phyloP scores from a whole-genome alignment of 1,140 invertebrate genomes.

The Macrocentrus cingulum region DNA sequence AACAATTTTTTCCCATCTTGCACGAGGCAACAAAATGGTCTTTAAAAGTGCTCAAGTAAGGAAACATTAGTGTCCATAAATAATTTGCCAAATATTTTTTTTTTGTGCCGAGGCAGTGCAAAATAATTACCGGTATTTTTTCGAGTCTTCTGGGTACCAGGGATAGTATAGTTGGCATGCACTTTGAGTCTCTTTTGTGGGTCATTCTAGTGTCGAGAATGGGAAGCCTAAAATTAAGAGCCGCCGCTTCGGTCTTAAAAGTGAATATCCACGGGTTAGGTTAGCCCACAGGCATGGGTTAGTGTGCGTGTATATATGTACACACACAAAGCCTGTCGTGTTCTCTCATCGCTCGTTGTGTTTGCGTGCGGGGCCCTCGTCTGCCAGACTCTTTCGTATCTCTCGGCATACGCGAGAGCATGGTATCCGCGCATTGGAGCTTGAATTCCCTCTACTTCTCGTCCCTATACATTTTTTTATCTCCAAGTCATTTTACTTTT shows the following conservation, averaged over 20 bases:
- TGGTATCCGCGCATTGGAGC: too few relatives aligned
- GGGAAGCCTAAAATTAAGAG: slow-evolving; percentile 23
- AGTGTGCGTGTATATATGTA: not conserved
- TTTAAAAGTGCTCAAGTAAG: too few relatives aligned
- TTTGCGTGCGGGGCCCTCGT: slow-evolving; percentile 12
- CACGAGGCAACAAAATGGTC: too few relatives aligned
- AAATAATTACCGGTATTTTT: too few relatives aligned
- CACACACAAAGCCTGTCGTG: too few relatives aligned
- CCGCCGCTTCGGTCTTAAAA: slow-evolving; percentile 8
- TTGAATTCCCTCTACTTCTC: not conserved
- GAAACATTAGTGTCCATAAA: too few relatives aligned
- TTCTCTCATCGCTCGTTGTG: not conserved
- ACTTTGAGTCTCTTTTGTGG: slow-evolving; percentile 20
- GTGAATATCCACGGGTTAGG: slow-evolving; percentile 21
- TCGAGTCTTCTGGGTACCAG: not conserved
- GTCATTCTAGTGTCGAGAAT: slow-evolving; percentile 25
- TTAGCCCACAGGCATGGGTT: not conserved
- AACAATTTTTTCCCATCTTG: too few relatives aligned
- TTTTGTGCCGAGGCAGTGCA: too few relatives aligned
- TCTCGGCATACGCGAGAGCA: not conserved
- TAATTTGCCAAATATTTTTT: too few relatives aligned
- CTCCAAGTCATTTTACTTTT: not conserved
- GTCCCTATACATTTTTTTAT: not conserved
- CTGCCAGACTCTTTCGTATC: slow-evolving; percentile 6
- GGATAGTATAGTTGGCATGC: slow-evolving; percentile 12